A percentile compares a stretch with the other conserved stretches of the same genome.
Evolutionary conservation across 2,797 vertebrate species (phyloP).

Genomic region (Apogon hyalosoma): DNA sequence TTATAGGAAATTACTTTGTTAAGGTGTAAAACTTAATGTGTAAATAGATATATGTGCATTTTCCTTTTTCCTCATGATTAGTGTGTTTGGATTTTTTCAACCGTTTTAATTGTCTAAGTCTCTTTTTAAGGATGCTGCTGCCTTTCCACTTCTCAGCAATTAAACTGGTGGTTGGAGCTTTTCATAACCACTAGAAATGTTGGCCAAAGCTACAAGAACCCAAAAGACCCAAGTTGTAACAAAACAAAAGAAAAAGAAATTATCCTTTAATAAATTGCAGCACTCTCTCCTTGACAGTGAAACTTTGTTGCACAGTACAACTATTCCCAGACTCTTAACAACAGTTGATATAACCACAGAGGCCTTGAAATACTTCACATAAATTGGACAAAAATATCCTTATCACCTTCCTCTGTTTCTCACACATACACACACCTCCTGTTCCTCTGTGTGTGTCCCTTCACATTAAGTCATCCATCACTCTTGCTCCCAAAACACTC

Average conservation of each 20-base stretch:
- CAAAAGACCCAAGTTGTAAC: neutral
- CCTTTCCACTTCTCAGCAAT: neutral
- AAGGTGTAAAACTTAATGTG: too few species aligned
- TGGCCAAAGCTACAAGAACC: conserved; percentile 3
- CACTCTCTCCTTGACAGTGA: conserved; percentile 1
- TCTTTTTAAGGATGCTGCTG: neutral
- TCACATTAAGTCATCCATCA: conserved; percentile 68
- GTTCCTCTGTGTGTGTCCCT: conserved; percentile 35
- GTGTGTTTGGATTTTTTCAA: neutral
- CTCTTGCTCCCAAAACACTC: conserved; percentile 70
- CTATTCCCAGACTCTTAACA: conserved; percentile 27
- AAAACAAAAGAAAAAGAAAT: neutral
- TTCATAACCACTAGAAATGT: neutral
- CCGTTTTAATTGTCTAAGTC: too few species aligned
- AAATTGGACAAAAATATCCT: conserved; percentile 75
- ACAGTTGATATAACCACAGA: conserved; percentile 44
- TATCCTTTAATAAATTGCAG: neutral
- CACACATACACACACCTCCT: conserved; percentile 29
- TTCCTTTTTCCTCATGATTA: neutral
- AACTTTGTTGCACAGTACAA: conserved; percentile 22
- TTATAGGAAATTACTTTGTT: too few species aligned
- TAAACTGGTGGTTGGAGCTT: too few species aligned
- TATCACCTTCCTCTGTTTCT: conserved; percentile 53
- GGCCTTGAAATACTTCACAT: conserved; percentile 76
- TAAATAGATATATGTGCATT: too few species aligned